A percentile compares a stretch with the other conserved stretches of the same genome.
These are phyloP conservation scores for Dolichotis patagonum DNA, from an alignment of 2,113 vertebrate genomes.

Conservation along the genomic window DNA sequence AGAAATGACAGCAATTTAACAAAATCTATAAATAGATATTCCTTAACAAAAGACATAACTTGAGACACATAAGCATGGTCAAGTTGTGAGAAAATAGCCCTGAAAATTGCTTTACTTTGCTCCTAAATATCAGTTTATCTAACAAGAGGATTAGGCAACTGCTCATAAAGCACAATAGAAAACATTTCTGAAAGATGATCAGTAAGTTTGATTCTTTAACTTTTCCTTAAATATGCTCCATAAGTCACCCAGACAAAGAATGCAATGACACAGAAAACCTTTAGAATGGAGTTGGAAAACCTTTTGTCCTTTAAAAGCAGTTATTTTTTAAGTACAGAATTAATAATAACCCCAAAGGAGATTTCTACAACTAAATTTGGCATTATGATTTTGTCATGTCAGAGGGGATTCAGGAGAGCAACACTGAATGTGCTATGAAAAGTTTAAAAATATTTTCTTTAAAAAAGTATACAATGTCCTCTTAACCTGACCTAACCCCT, in stretches of 20 bases:
- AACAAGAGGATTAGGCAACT: conserved; percentile 60
- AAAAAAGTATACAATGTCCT: conserved; percentile 62
- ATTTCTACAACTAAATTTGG: conserved; percentile 57
- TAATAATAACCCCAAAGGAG: conserved; percentile 65
- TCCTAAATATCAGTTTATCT: conserved; percentile 54
- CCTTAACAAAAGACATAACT: conserved; percentile 46
- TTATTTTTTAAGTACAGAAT: conserved; percentile 5
- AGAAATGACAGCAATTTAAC: neutral
- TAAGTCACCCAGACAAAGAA: conserved; percentile 60
- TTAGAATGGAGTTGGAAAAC: conserved; percentile 43
- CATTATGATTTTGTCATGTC: conserved; percentile 64
- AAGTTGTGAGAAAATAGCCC: conserved; percentile 16
- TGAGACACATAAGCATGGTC: neutral
- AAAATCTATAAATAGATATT: neutral
- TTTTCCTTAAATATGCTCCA: conserved; percentile 65
- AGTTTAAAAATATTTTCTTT: conserved; percentile 69
- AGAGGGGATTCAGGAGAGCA: conserved; percentile 58
- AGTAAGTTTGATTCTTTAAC: conserved; percentile 55
- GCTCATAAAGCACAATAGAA: conserved; percentile 45
- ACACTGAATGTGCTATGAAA: conserved; percentile 5
- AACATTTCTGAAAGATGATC: conserved; percentile 52
- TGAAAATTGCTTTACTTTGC: conserved; percentile 25
- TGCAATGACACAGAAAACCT: conserved; percentile 62
- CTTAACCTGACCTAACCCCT: conserved; percentile 67
- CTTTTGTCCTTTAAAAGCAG: conserved; percentile 36